Evolutionary conservation across 2,113 vertebrate species (phyloP), one percentile per base, ranked within the genome.

Genomic region (Conger conger): DNA sequence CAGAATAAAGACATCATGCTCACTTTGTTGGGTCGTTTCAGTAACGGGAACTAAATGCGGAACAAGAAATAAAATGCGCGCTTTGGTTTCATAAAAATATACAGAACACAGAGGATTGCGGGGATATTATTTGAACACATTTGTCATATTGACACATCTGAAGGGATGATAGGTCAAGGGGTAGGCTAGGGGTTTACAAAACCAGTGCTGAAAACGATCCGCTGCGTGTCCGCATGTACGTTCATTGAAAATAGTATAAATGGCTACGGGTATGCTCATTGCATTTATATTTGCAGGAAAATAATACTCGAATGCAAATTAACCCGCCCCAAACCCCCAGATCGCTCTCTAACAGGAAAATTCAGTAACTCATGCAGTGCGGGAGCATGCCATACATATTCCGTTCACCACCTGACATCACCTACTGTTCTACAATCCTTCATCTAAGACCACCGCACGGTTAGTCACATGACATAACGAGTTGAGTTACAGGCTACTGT

Each of bases 381-480:
- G 6, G 17, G 40, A 30, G 79, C 23, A 38, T 38, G 77, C 38
- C 77, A 79, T 16, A 79, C 17, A 16, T 1, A 36, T 18, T 13
- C 33, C 9, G 50, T 82, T 82, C 81, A 37, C 35, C 79, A 80
- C 79, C 79, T 80, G 79, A 80, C 13, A 80, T 50, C 81, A 57
- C 80, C 80, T 36, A 82, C 50, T 82, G 81, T 60, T n/a, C n/a
- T n/a, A n/a, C n/a, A 35, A 60, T 20, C 35, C 36, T 57, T 42
- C 81, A 37, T 82, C 33, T 60, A 35, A 23, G 36, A 82, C 30
- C 33, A 27, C 50, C 17, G 16, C 11, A 33, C 36, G 7, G 79
- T 0, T 42, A 17, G 18, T 82, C 81, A 82, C 81, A 63, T 82
- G 81, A 60, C 33, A 82, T 80, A 45, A 80, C 79, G 50, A 50